A percentile compares a stretch with the other conserved stretches of the same genome.
These are phyloP conservation scores for Zapus hudsonius DNA, from an alignment of 2,113 vertebrate genomes.

Conservation along the genomic window DNA sequence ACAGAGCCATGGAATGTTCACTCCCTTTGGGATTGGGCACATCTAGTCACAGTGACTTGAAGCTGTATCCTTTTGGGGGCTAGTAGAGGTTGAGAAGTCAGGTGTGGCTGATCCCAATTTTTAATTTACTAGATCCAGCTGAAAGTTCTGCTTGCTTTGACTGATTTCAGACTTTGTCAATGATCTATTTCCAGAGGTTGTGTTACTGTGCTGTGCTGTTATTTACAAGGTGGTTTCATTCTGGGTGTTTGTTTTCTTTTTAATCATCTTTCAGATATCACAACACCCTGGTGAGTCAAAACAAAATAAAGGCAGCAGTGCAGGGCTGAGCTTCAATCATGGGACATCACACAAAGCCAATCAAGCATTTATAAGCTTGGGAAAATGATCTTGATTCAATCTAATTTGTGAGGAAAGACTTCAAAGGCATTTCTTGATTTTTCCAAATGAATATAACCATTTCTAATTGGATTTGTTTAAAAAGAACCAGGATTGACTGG, in stretches of 20 bases:
- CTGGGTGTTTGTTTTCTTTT: conserved; percentile 68
- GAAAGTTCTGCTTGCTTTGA: conserved; percentile 29
- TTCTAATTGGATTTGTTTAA: conserved; percentile 74
- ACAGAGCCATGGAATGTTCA: fast-evolving
- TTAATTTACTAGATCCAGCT: neutral
- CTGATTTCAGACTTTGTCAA: conserved; percentile 19
- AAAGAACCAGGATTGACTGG: conserved; percentile 32
- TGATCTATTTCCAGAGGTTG: neutral
- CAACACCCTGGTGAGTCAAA: conserved; percentile 50
- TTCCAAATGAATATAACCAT: conserved; percentile 66
- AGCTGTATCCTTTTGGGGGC: neutral
- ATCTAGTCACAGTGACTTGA: neutral
- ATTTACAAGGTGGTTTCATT: conserved; percentile 64
- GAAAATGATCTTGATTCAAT: conserved; percentile 68
- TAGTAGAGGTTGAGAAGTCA: neutral
- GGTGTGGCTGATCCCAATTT: neutral
- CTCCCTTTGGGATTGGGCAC: too few relatives aligned
- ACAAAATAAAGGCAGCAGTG: conserved; percentile 25
- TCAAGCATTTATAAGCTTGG: conserved; percentile 61
- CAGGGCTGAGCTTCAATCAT: conserved; percentile 57
- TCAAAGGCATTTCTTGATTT: conserved; percentile 70
- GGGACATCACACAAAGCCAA: conserved; percentile 61
- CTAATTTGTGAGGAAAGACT: conserved; percentile 70
- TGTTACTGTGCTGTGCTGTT: conserved; percentile 24
- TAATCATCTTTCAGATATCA: conserved; percentile 64